A percentile compares a stretch with the other conserved stretches of the same genome.
Evolutionary conservation across 2,797 vertebrate genomes (phyloP).

Genomic region (Paedocypris micromegethes): DNA sequence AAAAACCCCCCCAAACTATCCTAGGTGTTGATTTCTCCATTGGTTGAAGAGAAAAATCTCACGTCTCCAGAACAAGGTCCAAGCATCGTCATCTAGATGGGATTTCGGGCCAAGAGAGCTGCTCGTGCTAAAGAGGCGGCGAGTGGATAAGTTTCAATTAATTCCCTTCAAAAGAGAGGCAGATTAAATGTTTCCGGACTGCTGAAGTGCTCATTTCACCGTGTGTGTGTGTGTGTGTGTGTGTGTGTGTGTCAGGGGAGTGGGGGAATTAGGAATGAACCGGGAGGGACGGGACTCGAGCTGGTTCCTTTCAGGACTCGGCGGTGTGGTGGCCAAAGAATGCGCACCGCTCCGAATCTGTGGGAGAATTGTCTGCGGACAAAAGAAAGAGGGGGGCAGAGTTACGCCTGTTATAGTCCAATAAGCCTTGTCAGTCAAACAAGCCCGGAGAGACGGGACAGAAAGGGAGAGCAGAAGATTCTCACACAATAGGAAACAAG

Average conservation of each 20-base stretch:
- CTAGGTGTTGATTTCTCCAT: too few relatives aligned
- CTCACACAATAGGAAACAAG: slow-evolving; percentile 99
- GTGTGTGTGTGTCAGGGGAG: slow-evolving; percentile 12
- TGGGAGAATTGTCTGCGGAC: slow-evolving; percentile 97
- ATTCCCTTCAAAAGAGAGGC: slow-evolving; percentile 90
- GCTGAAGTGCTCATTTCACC: slow-evolving; percentile 99
- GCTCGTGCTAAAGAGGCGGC: slow-evolving; percentile 74
- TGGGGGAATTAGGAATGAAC: slow-evolving; percentile 71
- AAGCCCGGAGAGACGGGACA: slow-evolving; percentile 85
- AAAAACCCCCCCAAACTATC: too few relatives aligned
- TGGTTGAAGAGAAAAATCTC: slow-evolving; percentile 47
- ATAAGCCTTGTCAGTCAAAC: slow-evolving; percentile 99
- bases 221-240: slow-evolving; percentile 54
- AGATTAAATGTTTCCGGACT: slow-evolving; percentile 99
- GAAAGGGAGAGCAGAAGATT: slow-evolving; percentile 93
- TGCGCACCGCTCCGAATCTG: slow-evolving; percentile 93
- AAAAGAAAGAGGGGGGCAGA: slow-evolving; percentile 86
- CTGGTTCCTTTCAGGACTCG: slow-evolving; percentile 93
- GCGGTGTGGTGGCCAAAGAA: slow-evolving; percentile 93
- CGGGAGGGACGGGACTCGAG: slow-evolving; percentile 83
- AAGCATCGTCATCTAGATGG: slow-evolving; percentile 25
- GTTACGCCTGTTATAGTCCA: slow-evolving; percentile 99
- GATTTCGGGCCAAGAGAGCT: slow-evolving; percentile 51
- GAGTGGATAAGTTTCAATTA: slow-evolving; percentile 99
- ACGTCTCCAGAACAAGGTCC: slow-evolving; percentile 56